Conservation (phyloP, 1,140 invertebrate genomes). For the Kradibia gibbosae region DNA sequence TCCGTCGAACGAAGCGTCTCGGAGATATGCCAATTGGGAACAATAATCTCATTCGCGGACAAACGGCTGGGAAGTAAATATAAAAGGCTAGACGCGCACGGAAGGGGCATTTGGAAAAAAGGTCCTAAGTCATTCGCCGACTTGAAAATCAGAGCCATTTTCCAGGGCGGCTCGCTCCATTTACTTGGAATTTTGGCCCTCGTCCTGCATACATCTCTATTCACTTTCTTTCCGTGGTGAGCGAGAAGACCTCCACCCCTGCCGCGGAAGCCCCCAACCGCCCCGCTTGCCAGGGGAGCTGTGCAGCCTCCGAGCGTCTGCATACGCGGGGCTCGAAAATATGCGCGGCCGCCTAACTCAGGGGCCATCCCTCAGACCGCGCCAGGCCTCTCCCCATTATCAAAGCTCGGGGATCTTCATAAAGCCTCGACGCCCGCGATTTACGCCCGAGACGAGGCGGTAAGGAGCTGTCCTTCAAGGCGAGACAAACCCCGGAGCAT, state of each 20-base stretch:
- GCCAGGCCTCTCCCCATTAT: conserved; percentile 23
- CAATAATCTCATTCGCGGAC: conserved; percentile 19
- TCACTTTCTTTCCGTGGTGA: conserved; percentile 23
- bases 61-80: neutral
- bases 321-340: neutral
- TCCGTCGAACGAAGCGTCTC: neutral
- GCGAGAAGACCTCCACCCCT: neutral
- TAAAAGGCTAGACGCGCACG: neutral
- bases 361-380: conserved; percentile 29
- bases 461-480: conserved; percentile 42
- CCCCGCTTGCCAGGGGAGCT: neutral
- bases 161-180: conserved; percentile 33
- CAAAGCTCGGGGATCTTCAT: conserved; percentile 37
- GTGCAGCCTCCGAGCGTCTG: neutral
- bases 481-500: conserved; percentile 20
- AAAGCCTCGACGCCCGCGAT: conserved; percentile 40
- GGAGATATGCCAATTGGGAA: neutral
- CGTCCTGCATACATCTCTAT: conserved; percentile 43
- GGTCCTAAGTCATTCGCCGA: conserved; percentile 29
- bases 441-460: conserved; percentile 25
- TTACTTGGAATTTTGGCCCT: conserved; percentile 41
- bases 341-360: neutral
- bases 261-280: neutral
- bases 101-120: conserved; percentile 28
- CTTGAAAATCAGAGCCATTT: conserved; percentile 36